Evolutionary conservation across 2,888 invertebrate species (phyloP).

Genomic region (Galerucella calmariensis): DNA sequence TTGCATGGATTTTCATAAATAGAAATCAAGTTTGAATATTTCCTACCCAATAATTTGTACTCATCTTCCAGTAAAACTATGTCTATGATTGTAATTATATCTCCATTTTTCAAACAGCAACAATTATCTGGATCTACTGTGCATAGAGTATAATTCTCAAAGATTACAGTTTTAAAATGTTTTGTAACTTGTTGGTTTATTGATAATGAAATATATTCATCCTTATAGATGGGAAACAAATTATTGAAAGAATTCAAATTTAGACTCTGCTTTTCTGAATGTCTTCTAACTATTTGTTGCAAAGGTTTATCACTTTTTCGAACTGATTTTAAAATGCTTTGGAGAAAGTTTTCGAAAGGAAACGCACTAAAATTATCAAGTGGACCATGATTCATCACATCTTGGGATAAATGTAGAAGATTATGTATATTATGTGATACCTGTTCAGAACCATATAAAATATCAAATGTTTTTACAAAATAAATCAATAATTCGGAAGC

Average conservation of each 20-base stretch:
- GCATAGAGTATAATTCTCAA: slow-evolving; percentile 18
- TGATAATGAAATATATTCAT: slow-evolving; percentile 20
- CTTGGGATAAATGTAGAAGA: background rate
- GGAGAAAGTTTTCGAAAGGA: too few species aligned
- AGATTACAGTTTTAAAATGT: slow-evolving; percentile 16
- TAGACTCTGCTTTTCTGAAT: too few species aligned
- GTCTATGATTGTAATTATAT: background rate
- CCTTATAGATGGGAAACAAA: slow-evolving; percentile 18
- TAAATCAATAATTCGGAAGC: background rate
- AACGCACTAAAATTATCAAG: background rate
- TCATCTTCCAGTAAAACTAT: slow-evolving; percentile 21
- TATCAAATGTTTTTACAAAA: slow-evolving; percentile 3
- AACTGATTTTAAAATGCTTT: too few species aligned
- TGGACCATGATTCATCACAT: background rate
- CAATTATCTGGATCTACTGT: slow-evolving; percentile 18
- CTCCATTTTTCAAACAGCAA: too few species aligned
- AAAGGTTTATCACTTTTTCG: too few species aligned
- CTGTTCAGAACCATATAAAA: background rate
- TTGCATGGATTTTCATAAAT: too few species aligned
- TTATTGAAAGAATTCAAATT: too few species aligned
- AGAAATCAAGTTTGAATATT: too few species aligned
- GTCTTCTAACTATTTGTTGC: too few species aligned
- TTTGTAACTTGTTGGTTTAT: slow-evolving; percentile 16
- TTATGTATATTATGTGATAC: slow-evolving; percentile 1
- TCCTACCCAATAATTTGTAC: background rate